Conservation (phyloP, 2,797 vertebrate species). For the Carduelis carduelis region DNA sequence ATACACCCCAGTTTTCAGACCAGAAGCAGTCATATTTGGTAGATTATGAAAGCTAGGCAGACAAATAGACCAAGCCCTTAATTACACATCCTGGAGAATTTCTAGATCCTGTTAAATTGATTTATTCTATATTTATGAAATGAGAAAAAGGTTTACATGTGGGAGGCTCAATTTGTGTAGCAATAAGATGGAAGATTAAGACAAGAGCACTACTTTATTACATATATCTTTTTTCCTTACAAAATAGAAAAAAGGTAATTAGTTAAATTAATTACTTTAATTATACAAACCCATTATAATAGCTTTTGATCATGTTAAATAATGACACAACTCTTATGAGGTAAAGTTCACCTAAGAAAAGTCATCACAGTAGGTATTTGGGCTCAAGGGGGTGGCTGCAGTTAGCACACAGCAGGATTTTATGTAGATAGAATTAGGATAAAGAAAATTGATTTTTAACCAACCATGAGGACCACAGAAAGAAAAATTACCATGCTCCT, state of each 20-base stretch:
- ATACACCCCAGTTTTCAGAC: neutral
- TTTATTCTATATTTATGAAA: slow-evolving; percentile 11
- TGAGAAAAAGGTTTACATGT: neutral
- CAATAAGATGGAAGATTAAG: neutral
- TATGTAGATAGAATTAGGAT: neutral
- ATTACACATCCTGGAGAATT: neutral
- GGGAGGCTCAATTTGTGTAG: neutral
- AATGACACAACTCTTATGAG: neutral
- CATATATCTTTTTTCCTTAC: neutral
- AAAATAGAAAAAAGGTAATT: neutral
- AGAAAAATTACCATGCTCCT: slow-evolving; percentile 1
- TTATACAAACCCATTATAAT: neutral
- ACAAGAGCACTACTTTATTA: neutral
- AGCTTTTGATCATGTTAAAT: neutral
- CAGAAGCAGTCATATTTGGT: neutral
- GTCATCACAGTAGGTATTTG: neutral
- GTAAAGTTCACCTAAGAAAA: neutral
- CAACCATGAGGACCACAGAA: neutral
- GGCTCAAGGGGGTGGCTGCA: neutral
- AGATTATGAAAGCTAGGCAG: neutral
- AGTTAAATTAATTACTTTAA: slow-evolving; percentile 8
- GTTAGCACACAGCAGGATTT: neutral
- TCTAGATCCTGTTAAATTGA: neutral
- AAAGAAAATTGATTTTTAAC: slow-evolving; percentile 48
- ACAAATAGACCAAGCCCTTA: neutral